Evolutionary conservation across 2,888 invertebrate species (phyloP).

Genomic region (Odontomyia ornata): DNA sequence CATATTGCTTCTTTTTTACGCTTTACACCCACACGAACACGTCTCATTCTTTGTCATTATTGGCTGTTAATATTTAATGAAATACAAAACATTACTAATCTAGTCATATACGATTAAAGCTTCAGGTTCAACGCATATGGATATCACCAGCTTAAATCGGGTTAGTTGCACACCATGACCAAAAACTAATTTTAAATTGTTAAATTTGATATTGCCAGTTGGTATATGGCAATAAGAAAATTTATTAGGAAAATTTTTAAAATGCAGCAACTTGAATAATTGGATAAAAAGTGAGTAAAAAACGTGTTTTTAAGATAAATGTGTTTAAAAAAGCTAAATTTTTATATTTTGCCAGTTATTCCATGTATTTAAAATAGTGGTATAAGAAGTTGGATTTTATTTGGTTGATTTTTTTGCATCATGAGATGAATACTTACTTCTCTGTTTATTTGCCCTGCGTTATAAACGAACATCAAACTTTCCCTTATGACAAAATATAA

Average conservation of each 20-base stretch:
- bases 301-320: no score
- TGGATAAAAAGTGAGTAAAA: slow-evolving; percentile 22
- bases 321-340: no score
- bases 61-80: slow-evolving; percentile 18
- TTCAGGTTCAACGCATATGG: slow-evolving; percentile 12
- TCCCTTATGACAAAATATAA: no score
- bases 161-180: slow-evolving; percentile 2
- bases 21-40: slow-evolving; percentile 19
- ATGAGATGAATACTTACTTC: no score
- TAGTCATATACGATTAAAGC: slow-evolving; percentile 33
- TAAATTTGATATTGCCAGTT: background rate
- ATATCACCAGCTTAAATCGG: slow-evolving; percentile 13
- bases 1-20: slow-evolving; percentile 26
- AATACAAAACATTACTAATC: slow-evolving; percentile 23
- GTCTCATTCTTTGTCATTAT: slow-evolving; percentile 24
- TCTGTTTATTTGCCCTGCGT: no score
- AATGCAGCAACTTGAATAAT: background rate
- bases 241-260: background rate
- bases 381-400: no score
- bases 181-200: slow-evolving; percentile 11
- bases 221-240: background rate
- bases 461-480: no score
- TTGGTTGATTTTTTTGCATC: no score
- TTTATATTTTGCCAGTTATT: no score
- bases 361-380: no score